phyloP scores from a whole-genome alignment of 2,113 vertebrate species.

The Butastur rufipennis region DNA sequence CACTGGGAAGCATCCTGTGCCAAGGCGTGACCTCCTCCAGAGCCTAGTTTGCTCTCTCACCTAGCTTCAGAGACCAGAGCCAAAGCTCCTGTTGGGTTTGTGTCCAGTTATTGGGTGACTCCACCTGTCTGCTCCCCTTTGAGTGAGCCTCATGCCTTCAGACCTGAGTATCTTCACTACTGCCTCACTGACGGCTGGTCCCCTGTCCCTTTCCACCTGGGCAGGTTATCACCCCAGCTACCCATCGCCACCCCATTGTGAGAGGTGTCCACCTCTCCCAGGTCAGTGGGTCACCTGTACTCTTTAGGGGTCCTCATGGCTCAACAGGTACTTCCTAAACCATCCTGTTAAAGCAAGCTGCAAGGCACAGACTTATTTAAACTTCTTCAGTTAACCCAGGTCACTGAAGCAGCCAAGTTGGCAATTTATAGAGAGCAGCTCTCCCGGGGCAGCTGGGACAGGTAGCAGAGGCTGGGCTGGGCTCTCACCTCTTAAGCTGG shows the following conservation, averaged over 20 bases:
- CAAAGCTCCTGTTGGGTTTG: not conserved
- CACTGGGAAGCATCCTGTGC: not conserved
- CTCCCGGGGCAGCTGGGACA: not conserved
- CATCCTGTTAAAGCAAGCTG: not conserved
- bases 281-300: no score
- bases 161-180: not conserved
- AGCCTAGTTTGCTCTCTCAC: not conserved
- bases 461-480: not conserved
- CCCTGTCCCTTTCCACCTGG: not conserved
- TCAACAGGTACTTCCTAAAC: not conserved
- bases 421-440: not conserved
- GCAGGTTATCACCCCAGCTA: not conserved
- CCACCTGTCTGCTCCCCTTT: not conserved
- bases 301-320: not conserved
- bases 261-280: not conserved
- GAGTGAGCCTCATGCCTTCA: not conserved
- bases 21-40: not conserved
- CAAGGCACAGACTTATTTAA: not conserved
- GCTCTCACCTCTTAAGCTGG: not conserved
- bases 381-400: not conserved
- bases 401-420: accelerated
- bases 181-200: not conserved
- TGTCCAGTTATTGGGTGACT: not conserved
- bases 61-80: not conserved
- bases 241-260: not conserved